phyloP scores from a whole-genome alignment of 2,113 vertebrate genomes.

The Mustela lutreola region DNA sequence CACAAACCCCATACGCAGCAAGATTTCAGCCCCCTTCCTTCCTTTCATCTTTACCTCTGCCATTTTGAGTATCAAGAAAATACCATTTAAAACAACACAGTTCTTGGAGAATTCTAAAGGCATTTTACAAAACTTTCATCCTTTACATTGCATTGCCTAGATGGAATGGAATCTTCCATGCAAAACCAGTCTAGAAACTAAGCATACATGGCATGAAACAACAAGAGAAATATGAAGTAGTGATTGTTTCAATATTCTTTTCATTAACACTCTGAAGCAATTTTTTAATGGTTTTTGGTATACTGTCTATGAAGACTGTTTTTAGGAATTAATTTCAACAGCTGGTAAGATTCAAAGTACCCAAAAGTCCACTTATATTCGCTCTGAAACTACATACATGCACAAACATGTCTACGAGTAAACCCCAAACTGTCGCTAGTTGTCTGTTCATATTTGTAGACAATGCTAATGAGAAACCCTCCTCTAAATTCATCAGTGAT shows the following conservation, averaged over 20 bases:
- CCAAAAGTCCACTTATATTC: not conserved
- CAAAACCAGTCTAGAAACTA: not conserved
- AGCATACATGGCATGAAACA: not conserved
- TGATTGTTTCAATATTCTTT: not conserved
- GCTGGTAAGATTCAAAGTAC: conserved; percentile 16
- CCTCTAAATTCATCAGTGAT: not conserved
- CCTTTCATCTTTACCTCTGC: conserved; percentile 6
- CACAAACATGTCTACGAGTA: not conserved
- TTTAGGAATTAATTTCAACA: conserved; percentile 42
- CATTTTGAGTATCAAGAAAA: not conserved
- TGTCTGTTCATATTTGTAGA: not conserved
- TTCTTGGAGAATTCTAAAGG: conserved; percentile 41
- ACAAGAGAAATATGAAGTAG: not conserved
- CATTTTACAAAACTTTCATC: conserved; percentile 11
- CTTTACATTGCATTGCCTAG: not conserved
- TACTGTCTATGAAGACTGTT: not conserved
- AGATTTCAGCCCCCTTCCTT: not conserved
- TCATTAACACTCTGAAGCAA: not conserved
- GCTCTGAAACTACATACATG: conserved; percentile 19
- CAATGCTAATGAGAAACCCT: not conserved
- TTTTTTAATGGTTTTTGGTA: not conserved
- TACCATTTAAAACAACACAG: conserved; percentile 3
- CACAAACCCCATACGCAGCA: not conserved
- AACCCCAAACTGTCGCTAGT: not conserved
- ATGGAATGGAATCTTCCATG: not conserved